phyloP scores from a whole-genome alignment of 2,113 vertebrate species.

The Pterophyllum scalare region DNA sequence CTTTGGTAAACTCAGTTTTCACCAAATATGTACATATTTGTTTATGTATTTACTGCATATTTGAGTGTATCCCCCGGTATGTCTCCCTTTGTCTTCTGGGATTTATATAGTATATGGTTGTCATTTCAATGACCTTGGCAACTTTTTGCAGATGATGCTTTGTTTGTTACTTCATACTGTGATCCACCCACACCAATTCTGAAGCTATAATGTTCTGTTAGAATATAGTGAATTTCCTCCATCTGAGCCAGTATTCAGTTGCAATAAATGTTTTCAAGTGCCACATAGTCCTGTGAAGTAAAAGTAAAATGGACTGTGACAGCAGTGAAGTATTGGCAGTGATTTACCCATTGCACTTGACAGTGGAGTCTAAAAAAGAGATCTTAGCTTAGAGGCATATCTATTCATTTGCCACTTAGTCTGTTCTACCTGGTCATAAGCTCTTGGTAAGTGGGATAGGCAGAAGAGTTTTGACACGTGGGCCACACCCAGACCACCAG shows the following conservation, averaged over 20 bases:
- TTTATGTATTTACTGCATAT: not conserved
- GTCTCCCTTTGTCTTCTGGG: not conserved
- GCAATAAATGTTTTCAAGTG: not conserved
- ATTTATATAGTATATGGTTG: not conserved
- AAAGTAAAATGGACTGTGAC: not conserved
- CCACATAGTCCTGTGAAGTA: constrained; percentile 1
- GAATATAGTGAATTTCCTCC: not conserved
- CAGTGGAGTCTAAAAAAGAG: not conserved
- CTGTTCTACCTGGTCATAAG: not conserved
- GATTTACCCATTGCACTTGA: not conserved
- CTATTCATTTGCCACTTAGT: not conserved
- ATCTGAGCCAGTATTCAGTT: not conserved
- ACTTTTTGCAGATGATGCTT: not conserved
- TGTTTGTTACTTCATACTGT: not conserved
- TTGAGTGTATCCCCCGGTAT: not conserved
- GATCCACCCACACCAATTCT: not conserved
- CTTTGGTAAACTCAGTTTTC: not conserved
- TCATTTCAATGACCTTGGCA: not conserved
- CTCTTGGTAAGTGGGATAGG: not conserved
- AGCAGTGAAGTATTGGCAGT: constrained; percentile 2
- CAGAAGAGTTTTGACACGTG: not conserved
- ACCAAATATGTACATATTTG: not conserved
- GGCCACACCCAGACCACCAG: not conserved
- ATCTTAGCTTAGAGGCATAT: not conserved
- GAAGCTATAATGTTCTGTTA: not conserved